Percentiles rank a stretch among this genome's conserved stretches.
These are phyloP conservation scores for Melanotaenia boesemani DNA, from an alignment of 2,797 vertebrate species.

Conservation along the genomic window DNA sequence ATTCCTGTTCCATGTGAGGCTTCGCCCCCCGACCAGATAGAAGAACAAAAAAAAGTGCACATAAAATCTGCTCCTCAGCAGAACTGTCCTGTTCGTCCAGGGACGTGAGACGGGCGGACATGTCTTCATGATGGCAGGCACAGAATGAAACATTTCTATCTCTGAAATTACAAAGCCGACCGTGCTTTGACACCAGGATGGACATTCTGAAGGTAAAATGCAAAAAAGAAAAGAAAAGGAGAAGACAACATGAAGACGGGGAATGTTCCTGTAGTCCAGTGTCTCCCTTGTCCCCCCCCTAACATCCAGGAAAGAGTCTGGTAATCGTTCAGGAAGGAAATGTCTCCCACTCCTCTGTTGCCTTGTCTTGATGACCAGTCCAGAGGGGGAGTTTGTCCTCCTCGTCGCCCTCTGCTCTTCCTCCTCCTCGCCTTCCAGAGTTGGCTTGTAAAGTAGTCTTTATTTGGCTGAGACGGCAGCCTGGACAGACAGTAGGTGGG, in stretches of 20 bases:
- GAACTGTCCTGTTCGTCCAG: constrained; percentile 75
- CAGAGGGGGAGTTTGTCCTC: constrained; percentile 41
- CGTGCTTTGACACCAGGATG: constrained; percentile 69
- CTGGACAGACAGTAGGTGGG: constrained; percentile 66
- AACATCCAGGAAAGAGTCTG: constrained; percentile 67
- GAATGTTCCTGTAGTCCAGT: constrained; percentile 61
- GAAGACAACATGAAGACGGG: constrained; percentile 76
- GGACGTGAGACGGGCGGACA: constrained; percentile 73
- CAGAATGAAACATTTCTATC: constrained; percentile 77
- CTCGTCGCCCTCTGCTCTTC: constrained; percentile 52
- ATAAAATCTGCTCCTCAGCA: constrained; percentile 72
- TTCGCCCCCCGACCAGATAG: constrained; percentile 55
- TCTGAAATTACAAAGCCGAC: constrained; percentile 68
- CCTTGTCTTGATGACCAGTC: constrained; percentile 56
- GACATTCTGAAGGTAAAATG: constrained; percentile 56
- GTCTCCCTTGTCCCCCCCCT: constrained; percentile 48
- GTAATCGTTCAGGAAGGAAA: constrained; percentile 70
- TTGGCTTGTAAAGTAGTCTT: constrained; percentile 83
- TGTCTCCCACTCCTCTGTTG: constrained; percentile 53
- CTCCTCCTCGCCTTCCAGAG: constrained; percentile 42
- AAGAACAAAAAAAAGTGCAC: constrained; percentile 75
- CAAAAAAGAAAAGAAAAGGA: constrained; percentile 50
- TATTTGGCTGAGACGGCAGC: constrained; percentile 68
- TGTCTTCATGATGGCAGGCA: constrained; percentile 83
- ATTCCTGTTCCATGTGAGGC: constrained; percentile 83